These are phyloP conservation scores for Schizotus pectinicornis DNA, from an alignment of 2,888 invertebrate genomes.

Conservation along the genomic window DNA sequence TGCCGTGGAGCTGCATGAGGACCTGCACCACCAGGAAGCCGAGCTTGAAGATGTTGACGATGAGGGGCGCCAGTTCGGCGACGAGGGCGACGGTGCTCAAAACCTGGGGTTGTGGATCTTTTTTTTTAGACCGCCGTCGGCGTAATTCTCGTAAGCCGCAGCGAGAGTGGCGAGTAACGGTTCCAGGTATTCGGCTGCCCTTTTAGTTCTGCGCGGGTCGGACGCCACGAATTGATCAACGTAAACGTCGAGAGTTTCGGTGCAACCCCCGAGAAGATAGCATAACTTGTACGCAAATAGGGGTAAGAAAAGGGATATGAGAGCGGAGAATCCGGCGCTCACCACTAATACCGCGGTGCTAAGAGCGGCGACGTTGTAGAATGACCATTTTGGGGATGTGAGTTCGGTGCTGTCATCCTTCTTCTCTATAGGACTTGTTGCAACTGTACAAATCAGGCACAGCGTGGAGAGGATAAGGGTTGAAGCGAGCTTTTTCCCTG, in stretches of 20 bases:
- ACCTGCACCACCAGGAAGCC: constrained; percentile 43
- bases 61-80: constrained; percentile 48
- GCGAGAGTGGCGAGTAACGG: constrained; percentile 51
- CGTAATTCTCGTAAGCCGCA: constrained; percentile 51
- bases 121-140: constrained; percentile 50
- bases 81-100: constrained; percentile 49
- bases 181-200: constrained; percentile 50
- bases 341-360: constrained; percentile 43
- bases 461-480: constrained; percentile 13
- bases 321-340: constrained; percentile 41
- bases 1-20: constrained; percentile 31
- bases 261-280: constrained; percentile 51
- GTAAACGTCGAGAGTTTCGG: constrained; percentile 45
- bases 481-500: constrained; percentile 19
- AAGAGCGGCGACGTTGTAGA: constrained; percentile 32
- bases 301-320: constrained; percentile 46
- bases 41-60: constrained; percentile 44
- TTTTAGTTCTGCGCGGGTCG: constrained; percentile 34
- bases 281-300: constrained; percentile 51
- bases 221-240: constrained; percentile 43
- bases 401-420: constrained; percentile 23
- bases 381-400: constrained; percentile 21
- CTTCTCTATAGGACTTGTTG: constrained; percentile 27
- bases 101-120: constrained; percentile 45
- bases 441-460: constrained; percentile 31